Conservation (phyloP, 1,140 invertebrate genomes). For the Aradophagus sp. region DNA sequence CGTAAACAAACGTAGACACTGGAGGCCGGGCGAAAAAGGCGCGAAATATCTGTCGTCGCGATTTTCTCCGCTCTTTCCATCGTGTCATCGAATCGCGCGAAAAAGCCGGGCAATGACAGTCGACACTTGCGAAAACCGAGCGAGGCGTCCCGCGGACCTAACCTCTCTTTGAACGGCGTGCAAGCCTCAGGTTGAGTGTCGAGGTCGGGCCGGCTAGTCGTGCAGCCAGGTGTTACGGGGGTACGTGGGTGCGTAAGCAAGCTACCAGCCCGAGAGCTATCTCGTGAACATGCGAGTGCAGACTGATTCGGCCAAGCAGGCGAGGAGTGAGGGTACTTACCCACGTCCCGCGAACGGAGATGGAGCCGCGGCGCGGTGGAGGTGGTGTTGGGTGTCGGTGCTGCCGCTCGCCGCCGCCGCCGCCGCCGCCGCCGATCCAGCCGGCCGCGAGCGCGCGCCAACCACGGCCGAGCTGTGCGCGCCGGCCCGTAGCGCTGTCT, state of each 20-base stretch:
- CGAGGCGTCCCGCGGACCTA: conserved; percentile 63
- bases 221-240: conserved; percentile 61
- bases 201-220: conserved; percentile 47
- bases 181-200: conserved; percentile 11
- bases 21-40: background rate
- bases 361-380: conserved; percentile 56
- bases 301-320: conserved; percentile 70
- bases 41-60: background rate
- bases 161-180: conserved; percentile 64
- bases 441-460: conserved; percentile 65
- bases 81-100: too few relatives aligned
- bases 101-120: conserved; percentile 13
- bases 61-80: too few relatives aligned
- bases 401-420: conserved; percentile 33
- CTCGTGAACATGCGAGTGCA: conserved; percentile 73
- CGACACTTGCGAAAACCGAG: background rate
- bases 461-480: too few relatives aligned
- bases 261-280: conserved; percentile 67
- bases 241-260: conserved; percentile 64
- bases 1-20: too few relatives aligned
- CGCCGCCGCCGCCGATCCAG: conserved; percentile 50
- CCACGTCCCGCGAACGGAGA: conserved; percentile 65
- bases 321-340: conserved; percentile 72
- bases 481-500: too few relatives aligned
- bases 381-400: conserved; percentile 35